Evolutionary conservation across 2,797 vertebrate species (phyloP), one percentile per base, ranked within the genome.

Genomic region (Typhlichthys subterraneus): DNA sequence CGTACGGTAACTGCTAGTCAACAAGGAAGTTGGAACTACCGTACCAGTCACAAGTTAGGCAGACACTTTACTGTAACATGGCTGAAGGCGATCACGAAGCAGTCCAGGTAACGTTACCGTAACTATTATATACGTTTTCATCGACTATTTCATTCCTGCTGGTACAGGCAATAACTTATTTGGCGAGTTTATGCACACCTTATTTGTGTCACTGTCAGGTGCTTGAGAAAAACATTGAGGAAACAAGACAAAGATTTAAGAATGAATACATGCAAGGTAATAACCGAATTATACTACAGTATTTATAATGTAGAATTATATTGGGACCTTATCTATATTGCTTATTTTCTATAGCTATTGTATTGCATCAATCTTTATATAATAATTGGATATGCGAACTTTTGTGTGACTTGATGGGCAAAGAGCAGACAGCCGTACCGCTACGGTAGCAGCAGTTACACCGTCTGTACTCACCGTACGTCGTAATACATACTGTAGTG

Each of bases 251-350:
- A 69, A 93, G 95, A 70, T 99, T 99, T 87, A 93, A 91, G 74
- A 85, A 89, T 17, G 96, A 98, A 67, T 94, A 92, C 75, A 69
- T 95, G 51, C 82, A 94, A 93, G 96, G 97, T 98, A 90, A 86
- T 23, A 61, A n/a, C 1, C 46, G 48, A 73, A 50, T 63, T 72
- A 12, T 54, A 58, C 64, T 9, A 2, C 9, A 42, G 9, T 51
- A 13, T 46, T 55, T 17, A 5, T 58, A 11, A 45, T 58, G 12
- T 51, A 58, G 42, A 31, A 46, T 29, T 8, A 42, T 9, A 42
- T 9, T 38, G 33, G 33, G 62, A 12, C 42, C 45, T 33, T 14
- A 48, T 69, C 23, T 29, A 29, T 29, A 29, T 49, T 57, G n/a
- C 17, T 65, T n/a, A 5, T 10, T 29, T 0, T 17, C 3, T 10